These are phyloP conservation scores for Limnephilus marmoratus DNA, from an alignment of 2,888 invertebrate genomes.

Conservation along the genomic window DNA sequence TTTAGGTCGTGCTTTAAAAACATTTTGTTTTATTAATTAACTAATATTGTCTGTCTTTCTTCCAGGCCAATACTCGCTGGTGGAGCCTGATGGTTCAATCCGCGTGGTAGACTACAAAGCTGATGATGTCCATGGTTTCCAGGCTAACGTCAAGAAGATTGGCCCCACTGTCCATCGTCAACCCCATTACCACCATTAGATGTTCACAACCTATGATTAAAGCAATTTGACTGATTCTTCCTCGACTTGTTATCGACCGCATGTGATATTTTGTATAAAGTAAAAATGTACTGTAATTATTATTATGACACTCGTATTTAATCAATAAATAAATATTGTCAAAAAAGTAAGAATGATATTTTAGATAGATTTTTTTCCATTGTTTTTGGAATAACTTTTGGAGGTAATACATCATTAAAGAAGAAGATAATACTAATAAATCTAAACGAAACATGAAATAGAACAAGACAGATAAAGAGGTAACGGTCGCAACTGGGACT, in stretches of 20 bases:
- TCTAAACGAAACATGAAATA: no score
- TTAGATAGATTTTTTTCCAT: neutral
- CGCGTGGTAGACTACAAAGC: conserved; percentile 64
- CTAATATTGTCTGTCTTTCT: neutral
- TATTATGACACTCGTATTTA: neutral
- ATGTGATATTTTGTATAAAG: neutral
- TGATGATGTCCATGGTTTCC: conserved; percentile 64
- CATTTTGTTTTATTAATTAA: neutral
- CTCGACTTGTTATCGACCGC: neutral
- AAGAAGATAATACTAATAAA: no score
- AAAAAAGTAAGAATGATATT: neutral
- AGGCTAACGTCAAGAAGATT: conserved; percentile 64
- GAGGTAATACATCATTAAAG: no score
- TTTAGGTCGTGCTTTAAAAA: neutral
- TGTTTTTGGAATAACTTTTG: no score
- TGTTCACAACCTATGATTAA: neutral
- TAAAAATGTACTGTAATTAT: neutral
- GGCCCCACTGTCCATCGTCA: conserved; percentile 61
- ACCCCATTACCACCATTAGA: conserved; percentile 35
- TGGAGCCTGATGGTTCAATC: conserved; percentile 65
- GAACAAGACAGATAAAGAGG: no score
- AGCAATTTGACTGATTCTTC: neutral
- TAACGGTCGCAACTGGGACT: no score
- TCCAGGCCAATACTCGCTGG: conserved; percentile 64
- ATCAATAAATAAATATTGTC: neutral